Conservation (phyloP, 2,888 invertebrate genomes). For the Stenodema calcarata region DNA sequence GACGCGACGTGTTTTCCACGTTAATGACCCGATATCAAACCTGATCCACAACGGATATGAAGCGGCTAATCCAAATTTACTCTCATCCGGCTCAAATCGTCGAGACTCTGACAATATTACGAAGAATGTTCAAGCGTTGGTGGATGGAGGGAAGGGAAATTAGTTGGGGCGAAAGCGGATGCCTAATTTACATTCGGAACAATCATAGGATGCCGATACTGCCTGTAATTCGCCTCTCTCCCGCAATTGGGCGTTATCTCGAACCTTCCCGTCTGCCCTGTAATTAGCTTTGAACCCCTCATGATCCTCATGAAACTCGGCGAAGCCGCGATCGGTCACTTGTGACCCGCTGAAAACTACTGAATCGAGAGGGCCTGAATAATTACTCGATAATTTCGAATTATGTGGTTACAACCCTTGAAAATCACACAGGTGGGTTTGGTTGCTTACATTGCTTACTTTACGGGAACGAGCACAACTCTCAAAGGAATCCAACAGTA, state of each 20-base stretch:
- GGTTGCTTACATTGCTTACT: too few relatives aligned
- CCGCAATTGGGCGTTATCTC: background rate
- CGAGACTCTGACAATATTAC: background rate
- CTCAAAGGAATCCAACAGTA: too few relatives aligned
- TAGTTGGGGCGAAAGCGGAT: background rate
- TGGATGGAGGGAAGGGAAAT: too few relatives aligned
- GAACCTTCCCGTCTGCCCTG: background rate
- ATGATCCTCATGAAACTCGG: background rate
- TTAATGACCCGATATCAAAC: too few relatives aligned
- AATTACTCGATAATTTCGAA: background rate
- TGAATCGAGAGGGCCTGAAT: background rate
- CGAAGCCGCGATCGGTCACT: background rate
- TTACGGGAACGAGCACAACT: too few relatives aligned
- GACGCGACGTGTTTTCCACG: too few relatives aligned
- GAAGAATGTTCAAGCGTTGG: background rate
- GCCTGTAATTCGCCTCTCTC: background rate
- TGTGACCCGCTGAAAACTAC: background rate
- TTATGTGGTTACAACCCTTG: too few relatives aligned
- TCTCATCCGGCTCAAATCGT: background rate
- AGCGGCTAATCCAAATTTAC: background rate
- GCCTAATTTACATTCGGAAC: background rate
- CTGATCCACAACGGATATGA: background rate
- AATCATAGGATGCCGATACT: background rate
- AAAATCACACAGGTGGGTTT: too few relatives aligned
- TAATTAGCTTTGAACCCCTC: background rate